A percentile compares a stretch with the other conserved stretches of the same genome.
phyloP scores from a whole-genome alignment of 2,113 vertebrate genomes.

The Hyla sarda region DNA sequence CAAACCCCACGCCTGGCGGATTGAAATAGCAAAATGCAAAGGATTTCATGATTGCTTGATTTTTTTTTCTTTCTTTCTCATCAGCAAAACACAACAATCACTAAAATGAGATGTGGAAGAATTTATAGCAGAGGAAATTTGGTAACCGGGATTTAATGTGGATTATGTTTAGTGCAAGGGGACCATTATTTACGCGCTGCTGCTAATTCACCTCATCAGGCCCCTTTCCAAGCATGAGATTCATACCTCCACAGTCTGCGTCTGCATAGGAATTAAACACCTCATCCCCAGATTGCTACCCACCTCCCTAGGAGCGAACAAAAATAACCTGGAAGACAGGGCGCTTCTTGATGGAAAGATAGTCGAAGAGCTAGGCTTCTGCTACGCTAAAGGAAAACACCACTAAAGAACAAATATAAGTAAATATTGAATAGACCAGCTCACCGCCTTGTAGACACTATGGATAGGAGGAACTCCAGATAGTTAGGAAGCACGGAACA shows the following conservation, averaged over 20 bases:
- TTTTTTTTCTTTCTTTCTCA: conserved; percentile 29
- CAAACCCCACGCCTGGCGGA: conserved; percentile 44
- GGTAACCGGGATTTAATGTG: conserved; percentile 39
- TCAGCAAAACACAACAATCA: conserved; percentile 57
- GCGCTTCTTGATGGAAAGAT: not conserved
- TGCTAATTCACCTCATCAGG: conserved; percentile 24
- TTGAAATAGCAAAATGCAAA: conserved; percentile 55
- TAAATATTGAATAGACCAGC: too few relatives aligned
- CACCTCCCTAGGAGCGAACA: not conserved
- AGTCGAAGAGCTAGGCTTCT: not conserved
- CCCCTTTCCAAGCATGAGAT: conserved; percentile 11
- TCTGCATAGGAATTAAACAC: conserved; percentile 27
- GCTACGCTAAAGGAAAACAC: not conserved
- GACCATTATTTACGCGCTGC: conserved; percentile 19
- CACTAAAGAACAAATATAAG: too few relatives aligned
- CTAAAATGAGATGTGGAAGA: conserved; percentile 50
- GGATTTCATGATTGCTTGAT: not conserved
- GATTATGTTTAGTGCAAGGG: conserved; percentile 21
- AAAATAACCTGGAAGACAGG: not conserved
- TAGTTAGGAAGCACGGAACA: too few relatives aligned
- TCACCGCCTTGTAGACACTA: too few relatives aligned
- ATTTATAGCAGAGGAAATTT: conserved; percentile 40
- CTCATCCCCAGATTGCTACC: not conserved
- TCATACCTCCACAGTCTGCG: conserved; percentile 7
- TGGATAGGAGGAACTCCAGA: too few relatives aligned